Conservation (phyloP, 2,888 invertebrate genomes). For the Zygothrica quintamaculata region DNA sequence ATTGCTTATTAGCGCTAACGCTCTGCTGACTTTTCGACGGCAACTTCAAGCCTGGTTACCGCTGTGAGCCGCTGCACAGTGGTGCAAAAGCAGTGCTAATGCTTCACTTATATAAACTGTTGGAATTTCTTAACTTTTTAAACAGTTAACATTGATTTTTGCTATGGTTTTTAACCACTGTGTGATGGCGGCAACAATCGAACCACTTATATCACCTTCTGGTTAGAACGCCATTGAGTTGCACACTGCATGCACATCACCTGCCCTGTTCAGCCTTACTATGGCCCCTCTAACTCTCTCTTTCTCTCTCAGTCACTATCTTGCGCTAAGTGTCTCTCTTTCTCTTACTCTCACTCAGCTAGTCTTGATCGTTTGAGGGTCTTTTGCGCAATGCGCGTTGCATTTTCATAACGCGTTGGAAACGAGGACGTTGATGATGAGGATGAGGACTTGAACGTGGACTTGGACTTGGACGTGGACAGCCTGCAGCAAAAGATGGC, state of each 20-base stretch:
- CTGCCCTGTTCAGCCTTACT: slow-evolving; percentile 24
- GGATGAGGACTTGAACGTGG: slow-evolving; percentile 12
- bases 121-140: too few species aligned
- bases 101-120: too few species aligned
- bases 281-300: slow-evolving; percentile 22
- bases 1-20: slow-evolving; percentile 83
- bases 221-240: slow-evolving; percentile 74
- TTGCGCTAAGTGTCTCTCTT: neutral
- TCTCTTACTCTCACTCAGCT: slow-evolving; percentile 5
- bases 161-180: slow-evolving; percentile 31
- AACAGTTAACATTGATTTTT: neutral
- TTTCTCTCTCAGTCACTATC: neutral
- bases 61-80: slow-evolving; percentile 50
- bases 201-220: slow-evolving; percentile 85
- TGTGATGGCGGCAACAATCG: slow-evolving; percentile 77
- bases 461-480: slow-evolving; percentile 26
- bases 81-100: slow-evolving; percentile 15
- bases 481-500: slow-evolving; percentile 76
- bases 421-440: slow-evolving; percentile 13
- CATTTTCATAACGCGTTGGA: slow-evolving; percentile 68
- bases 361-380: slow-evolving; percentile 17
- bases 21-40: slow-evolving; percentile 66
- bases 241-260: slow-evolving; percentile 42
- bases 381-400: slow-evolving; percentile 66
- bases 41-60: slow-evolving; percentile 50